Evolutionary conservation across 2,888 invertebrate species (phyloP).

Genomic region (Drosophila nr. fundita): DNA sequence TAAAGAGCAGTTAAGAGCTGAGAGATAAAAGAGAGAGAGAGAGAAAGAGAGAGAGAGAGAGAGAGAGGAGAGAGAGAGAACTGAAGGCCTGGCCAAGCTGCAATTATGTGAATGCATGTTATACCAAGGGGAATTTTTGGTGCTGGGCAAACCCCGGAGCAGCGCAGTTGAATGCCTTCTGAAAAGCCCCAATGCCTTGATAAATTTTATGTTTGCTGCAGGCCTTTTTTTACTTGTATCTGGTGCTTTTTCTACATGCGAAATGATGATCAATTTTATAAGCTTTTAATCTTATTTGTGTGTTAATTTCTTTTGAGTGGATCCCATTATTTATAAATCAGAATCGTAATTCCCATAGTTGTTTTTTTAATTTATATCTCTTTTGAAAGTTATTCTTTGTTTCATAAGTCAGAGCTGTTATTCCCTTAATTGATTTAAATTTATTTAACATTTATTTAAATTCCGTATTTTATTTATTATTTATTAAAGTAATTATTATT

Average conservation of each 20-base stretch:
- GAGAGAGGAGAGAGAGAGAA: neutral
- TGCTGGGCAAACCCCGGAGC: slow-evolving; percentile 45
- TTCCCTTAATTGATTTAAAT: neutral
- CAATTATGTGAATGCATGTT: slow-evolving; percentile 47
- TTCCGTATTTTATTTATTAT: neutral
- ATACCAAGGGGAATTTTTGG: slow-evolving; percentile 42
- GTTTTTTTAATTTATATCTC: neutral
- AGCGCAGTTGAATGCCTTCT: slow-evolving; percentile 29
- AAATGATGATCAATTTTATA: slow-evolving; percentile 8
- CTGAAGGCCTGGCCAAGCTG: slow-evolving; percentile 23
- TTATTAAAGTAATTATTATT: neutral
- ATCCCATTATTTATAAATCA: neutral
- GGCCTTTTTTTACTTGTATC: slow-evolving; percentile 4
- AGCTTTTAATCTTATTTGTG: slow-evolving; percentile 9
- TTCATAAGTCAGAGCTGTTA: neutral
- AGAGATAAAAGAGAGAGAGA: neutral
- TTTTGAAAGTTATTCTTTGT: neutral
- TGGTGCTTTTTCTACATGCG: slow-evolving; percentile 24
- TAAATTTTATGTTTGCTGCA: slow-evolving; percentile 1
- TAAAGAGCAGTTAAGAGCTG: slow-evolving; percentile 28
- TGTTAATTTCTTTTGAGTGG: slow-evolving; percentile 1
- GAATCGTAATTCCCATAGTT: neutral
- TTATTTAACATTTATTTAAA: no score
- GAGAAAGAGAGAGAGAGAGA: no score
- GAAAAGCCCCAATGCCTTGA: slow-evolving; percentile 47